These are phyloP conservation scores for Hybognathus amarus DNA, from an alignment of 2,797 vertebrate species.

Conservation along the genomic window DNA sequence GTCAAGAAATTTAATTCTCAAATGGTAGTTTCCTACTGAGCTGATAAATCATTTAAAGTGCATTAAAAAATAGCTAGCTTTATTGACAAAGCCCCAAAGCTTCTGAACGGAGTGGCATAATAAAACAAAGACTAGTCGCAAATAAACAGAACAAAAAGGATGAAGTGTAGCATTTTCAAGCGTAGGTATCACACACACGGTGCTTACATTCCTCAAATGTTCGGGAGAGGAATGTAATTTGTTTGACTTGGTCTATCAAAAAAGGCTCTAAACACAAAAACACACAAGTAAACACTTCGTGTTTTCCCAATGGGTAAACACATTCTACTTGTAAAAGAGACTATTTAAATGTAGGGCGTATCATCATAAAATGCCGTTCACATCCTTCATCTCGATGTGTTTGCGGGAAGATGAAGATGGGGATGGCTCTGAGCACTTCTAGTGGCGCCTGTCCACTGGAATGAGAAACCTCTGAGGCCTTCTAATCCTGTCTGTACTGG, in stretches of 20 bases:
- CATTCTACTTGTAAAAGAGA: conserved; percentile 66
- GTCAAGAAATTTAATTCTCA: conserved; percentile 35
- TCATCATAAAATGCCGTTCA: conserved; percentile 70
- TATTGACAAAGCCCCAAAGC: conserved; percentile 17
- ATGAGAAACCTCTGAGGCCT: conserved; percentile 68
- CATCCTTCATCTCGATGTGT: conserved; percentile 64
- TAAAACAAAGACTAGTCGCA: conserved; percentile 30
- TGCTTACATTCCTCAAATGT: conserved; percentile 42
- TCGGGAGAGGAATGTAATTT: conserved; percentile 39
- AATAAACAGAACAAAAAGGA: conserved; percentile 12
- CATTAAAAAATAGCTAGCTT: conserved; percentile 24
- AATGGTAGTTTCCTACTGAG: conserved; percentile 11
- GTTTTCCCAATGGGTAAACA: conserved; percentile 69
- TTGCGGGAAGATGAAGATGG: conserved; percentile 64
- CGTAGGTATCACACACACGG: conserved; percentile 4
- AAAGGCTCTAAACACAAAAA: conserved; percentile 60
- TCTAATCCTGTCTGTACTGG: conserved; percentile 74
- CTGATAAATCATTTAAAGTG: conserved; percentile 32
- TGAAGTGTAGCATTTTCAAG: conserved; percentile 5
- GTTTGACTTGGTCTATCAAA: conserved; percentile 46
- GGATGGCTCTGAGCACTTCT: conserved; percentile 65
- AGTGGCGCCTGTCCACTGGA: conserved; percentile 71
- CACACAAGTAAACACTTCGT: conserved; percentile 63
- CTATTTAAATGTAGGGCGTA: conserved; percentile 59
- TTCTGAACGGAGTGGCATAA: conserved; percentile 3